Percentiles rank a stretch among this genome's conserved stretches.
These are phyloP conservation scores for Ornithorhynchus anatinus DNA, from an alignment of 2,113 vertebrate genomes.

Conservation along the genomic window DNA sequence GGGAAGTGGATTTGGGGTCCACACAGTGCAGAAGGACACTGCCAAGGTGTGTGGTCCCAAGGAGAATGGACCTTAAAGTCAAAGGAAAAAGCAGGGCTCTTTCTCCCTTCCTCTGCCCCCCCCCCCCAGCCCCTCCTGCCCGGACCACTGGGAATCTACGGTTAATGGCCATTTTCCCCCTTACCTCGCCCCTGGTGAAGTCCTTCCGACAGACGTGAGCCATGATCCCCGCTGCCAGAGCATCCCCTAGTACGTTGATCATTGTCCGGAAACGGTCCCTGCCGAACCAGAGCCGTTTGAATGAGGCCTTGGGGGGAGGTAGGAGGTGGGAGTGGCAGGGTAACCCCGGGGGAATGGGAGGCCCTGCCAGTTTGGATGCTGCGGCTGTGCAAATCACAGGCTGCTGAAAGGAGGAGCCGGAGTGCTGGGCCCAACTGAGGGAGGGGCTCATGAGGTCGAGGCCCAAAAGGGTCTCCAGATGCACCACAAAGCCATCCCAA, in stretches of 20 bases:
- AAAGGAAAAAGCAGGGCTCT: too few species aligned
- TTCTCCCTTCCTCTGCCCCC: too few species aligned
- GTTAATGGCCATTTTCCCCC: neutral
- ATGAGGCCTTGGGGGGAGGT: neutral
- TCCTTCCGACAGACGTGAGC: slow-evolving; percentile 96
- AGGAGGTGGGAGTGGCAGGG: too few species aligned
- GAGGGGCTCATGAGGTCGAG: neutral
- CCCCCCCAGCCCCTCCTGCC: neutral
- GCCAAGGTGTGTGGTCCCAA: too few species aligned
- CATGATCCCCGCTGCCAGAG: slow-evolving; percentile 94
- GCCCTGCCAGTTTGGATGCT: slow-evolving; percentile 95
- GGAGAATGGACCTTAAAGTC: too few species aligned
- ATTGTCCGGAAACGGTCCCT: slow-evolving; percentile 98
- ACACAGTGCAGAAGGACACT: too few species aligned
- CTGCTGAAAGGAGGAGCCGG: slow-evolving; percentile 60
- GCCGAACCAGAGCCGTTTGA: slow-evolving; percentile 21
- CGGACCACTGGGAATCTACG: neutral
- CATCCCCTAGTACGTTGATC: slow-evolving; percentile 96
- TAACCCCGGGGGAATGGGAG: slow-evolving; percentile 96
- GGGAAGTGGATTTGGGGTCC: too few species aligned
- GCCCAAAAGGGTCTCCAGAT: neutral
- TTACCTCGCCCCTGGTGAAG: slow-evolving; percentile 90
- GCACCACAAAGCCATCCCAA: fast-evolving
- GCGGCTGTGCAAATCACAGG: slow-evolving; percentile 97
- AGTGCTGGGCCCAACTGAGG: neutral